phyloP scores from a whole-genome alignment of 2,888 invertebrate species.

The Candidula unifasciata region DNA sequence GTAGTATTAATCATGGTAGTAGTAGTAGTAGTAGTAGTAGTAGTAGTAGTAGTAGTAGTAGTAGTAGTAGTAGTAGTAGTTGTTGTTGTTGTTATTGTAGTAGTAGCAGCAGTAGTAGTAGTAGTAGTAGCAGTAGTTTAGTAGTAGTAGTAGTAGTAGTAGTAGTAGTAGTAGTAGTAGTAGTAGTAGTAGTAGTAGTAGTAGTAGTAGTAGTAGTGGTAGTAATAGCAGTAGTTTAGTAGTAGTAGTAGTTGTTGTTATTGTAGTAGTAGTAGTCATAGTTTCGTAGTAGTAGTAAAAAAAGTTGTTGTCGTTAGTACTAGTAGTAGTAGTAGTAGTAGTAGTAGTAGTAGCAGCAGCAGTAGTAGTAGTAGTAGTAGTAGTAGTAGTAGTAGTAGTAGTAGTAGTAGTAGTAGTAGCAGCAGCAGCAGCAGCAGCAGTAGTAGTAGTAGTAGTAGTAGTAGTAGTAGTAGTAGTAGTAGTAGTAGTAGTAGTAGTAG shows the following conservation, averaged over 20 bases:
- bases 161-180: too few relatives aligned
- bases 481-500: background rate
- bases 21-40: background rate
- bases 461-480: conserved; percentile 8
- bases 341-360: background rate
- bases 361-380: background rate
- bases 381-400: background rate
- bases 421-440: background rate
- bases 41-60: background rate
- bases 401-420: background rate
- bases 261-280: background rate
- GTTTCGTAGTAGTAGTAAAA: background rate
- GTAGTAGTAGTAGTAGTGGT: too few relatives aligned
- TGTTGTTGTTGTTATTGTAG: background rate
- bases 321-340: background rate
- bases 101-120: background rate
- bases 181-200: too few relatives aligned
- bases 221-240: background rate
- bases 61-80: conserved; percentile 1
- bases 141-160: too few relatives aligned
- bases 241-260: background rate
- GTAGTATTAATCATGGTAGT: background rate
- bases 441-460: conserved; percentile 8
- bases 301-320: background rate
- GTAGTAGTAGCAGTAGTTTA: too few relatives aligned